Evolutionary conservation across 2,888 invertebrate species (phyloP).

Genomic region (Gnatocerus cornutus): DNA sequence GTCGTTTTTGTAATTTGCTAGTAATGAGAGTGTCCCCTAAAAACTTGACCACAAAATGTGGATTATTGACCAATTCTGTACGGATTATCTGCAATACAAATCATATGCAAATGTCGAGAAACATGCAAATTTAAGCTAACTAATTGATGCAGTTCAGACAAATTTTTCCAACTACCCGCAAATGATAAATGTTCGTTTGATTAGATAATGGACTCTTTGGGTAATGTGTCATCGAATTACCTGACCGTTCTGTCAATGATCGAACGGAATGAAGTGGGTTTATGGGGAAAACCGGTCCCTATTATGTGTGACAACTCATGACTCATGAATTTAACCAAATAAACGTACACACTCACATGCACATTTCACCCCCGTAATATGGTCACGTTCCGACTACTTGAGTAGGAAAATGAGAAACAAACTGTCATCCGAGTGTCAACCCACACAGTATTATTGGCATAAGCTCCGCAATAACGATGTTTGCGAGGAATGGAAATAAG

Average conservation of each 20-base stretch:
- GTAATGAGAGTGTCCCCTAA: not conserved
- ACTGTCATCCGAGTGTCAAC: slow-evolving; percentile 44
- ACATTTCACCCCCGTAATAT: slow-evolving; percentile 38
- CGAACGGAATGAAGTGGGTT: slow-evolving; percentile 31
- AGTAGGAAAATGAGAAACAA: slow-evolving; percentile 46
- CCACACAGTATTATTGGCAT: slow-evolving; percentile 42
- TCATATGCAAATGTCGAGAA: too few species aligned
- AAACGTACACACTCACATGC: slow-evolving; percentile 39
- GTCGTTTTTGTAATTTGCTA: not conserved
- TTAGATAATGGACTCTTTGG: slow-evolving; percentile 16
- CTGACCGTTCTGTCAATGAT: slow-evolving; percentile 20
- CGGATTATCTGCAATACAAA: too few species aligned
- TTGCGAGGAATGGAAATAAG: slow-evolving; percentile 34
- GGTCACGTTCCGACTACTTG: slow-evolving; percentile 48
- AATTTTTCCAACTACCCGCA: not conserved
- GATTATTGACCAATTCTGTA: too few species aligned
- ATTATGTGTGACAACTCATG: slow-evolving; percentile 33
- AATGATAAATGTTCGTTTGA: slow-evolving; percentile 13
- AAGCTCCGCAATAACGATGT: slow-evolving; percentile 39
- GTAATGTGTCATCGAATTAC: slow-evolving; percentile 12
- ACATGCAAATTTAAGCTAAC: too few species aligned
- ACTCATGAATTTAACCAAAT: slow-evolving; percentile 37
- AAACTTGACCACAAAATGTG: too few species aligned
- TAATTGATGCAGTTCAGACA: too few species aligned
- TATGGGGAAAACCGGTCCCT: slow-evolving; percentile 10